Conservation (phyloP, 1,140 invertebrate genomes). For the Gryllus bimaculatus region DNA sequence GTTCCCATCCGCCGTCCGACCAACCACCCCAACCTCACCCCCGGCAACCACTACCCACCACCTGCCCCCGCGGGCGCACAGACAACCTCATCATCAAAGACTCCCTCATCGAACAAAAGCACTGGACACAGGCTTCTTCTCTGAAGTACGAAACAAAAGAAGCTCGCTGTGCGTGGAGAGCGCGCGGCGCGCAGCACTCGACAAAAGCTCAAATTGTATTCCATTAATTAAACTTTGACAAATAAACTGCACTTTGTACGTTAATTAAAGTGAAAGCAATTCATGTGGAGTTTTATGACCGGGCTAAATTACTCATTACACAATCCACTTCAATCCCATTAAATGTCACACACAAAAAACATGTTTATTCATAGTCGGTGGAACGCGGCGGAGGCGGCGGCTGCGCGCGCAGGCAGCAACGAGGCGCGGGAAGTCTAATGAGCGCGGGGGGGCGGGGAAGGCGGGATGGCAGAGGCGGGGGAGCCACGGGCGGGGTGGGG, state of each 20-base stretch:
- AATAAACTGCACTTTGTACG: constrained; percentile 4
- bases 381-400: neutral
- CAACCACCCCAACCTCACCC: neutral
- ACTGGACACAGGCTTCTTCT: no score
- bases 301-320: constrained; percentile 4
- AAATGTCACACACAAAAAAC: neutral
- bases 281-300: constrained; percentile 4
- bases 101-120: neutral
- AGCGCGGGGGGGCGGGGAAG: neutral
- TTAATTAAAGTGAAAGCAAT: constrained; percentile 6
- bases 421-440: neutral
- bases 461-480: no score
- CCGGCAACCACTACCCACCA: neutral
- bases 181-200: neutral
- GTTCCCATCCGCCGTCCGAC: neutral
- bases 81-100: neutral
- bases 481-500: no score
- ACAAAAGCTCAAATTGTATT: constrained; percentile 5
- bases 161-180: no score
- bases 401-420: neutral
- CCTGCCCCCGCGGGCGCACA: neutral
- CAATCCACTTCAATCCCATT: constrained; percentile 4
- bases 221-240: constrained; percentile 5
- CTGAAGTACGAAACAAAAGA: no score
- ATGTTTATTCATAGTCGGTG: neutral